Evolutionary conservation across 2,888 invertebrate species (phyloP).

Genomic region (Sympetrum striolatum): DNA sequence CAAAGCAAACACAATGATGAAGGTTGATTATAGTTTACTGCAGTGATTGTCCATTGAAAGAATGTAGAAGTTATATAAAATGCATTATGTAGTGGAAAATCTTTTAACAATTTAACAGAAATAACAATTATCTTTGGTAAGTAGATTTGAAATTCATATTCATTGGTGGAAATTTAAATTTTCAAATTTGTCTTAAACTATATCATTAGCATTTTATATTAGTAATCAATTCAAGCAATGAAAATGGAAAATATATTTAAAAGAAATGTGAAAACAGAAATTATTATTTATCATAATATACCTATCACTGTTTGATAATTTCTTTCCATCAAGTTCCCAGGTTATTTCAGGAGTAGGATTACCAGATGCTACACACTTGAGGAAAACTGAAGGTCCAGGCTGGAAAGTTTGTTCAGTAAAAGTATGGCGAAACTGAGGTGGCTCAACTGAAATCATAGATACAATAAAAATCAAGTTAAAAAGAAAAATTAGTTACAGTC

Average conservation of each 20-base stretch:
- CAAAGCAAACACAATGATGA: too few relatives aligned
- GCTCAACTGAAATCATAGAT: constrained; percentile 71
- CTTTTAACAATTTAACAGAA: too few relatives aligned
- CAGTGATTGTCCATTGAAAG: too few relatives aligned
- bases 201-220: not conserved
- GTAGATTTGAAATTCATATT: too few relatives aligned
- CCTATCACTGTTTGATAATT: constrained; percentile 76
- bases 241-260: not conserved
- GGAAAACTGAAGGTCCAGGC: constrained; percentile 85
- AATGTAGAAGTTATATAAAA: too few relatives aligned
- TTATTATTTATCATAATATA: constrained; percentile 52
- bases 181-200: too few relatives aligned
- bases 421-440: constrained; percentile 85
- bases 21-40: too few relatives aligned
- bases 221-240: not conserved
- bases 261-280: not conserved
- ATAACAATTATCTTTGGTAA: too few relatives aligned
- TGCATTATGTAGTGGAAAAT: too few relatives aligned
- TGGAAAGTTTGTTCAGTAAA: constrained; percentile 90
- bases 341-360: constrained; percentile 94
- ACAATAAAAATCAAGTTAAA: not conserved
- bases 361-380: constrained; percentile 92
- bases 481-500: not conserved
- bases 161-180: too few relatives aligned
- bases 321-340: constrained; percentile 90